A percentile compares a stretch with the other conserved stretches of the same genome.
Evolutionary conservation across 2,797 vertebrate genomes (phyloP).

Genomic region (Yasuhikotakia modesta): DNA sequence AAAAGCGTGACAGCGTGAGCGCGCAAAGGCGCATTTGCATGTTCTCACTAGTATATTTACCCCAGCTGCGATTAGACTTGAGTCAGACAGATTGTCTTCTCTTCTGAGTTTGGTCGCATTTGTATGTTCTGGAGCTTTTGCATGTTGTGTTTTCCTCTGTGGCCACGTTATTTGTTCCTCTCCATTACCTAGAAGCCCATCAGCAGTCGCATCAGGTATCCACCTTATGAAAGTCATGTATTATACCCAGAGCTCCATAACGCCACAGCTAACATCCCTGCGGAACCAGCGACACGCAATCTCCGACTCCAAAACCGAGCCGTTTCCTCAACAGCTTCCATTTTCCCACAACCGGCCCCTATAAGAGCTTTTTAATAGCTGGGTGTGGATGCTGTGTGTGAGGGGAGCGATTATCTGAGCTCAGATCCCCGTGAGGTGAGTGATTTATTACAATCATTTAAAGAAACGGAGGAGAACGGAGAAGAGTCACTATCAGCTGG

Average conservation of each 20-base stretch:
- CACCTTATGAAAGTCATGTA: conserved; percentile 20
- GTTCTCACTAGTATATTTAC: neutral
- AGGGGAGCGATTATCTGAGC: conserved; percentile 47
- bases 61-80: too few relatives aligned
- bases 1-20: neutral
- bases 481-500: conserved; percentile 53
- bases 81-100: neutral
- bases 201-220: conserved; percentile 29
- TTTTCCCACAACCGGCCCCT: neutral
- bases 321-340: neutral
- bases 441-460: conserved; percentile 67
- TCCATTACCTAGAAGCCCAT: conserved; percentile 37
- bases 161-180: conserved; percentile 31
- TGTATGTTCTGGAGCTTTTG: conserved; percentile 4
- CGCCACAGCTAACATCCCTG: neutral
- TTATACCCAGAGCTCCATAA: conserved; percentile 12
- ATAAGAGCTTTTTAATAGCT: conserved; percentile 52
- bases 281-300: neutral
- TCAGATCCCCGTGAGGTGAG: conserved; percentile 51
- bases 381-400: conserved; percentile 36
- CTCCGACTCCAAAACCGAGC: neutral
- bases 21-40: conserved; percentile 10
- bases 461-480: conserved; percentile 50
- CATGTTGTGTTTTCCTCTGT: conserved; percentile 28
- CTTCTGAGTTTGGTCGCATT: neutral